phyloP scores from a whole-genome alignment of 1,140 invertebrate genomes.

The Monomorium pharaonis region DNA sequence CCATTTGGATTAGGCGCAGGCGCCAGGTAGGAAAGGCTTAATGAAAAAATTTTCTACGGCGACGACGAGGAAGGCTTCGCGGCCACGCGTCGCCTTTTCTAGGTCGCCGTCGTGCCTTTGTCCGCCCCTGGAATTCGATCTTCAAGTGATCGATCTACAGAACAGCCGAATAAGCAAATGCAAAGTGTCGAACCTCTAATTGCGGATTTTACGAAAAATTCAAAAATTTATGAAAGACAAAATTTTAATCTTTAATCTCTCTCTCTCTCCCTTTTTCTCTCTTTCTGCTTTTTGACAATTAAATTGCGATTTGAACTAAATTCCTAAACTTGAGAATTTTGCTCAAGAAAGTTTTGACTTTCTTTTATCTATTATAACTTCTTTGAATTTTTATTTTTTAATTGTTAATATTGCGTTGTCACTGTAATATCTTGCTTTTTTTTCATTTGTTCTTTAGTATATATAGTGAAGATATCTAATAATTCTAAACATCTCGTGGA shows the following conservation, averaged over 20 bases:
- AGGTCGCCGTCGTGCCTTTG: constrained; percentile 48
- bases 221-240: background rate
- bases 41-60: constrained; percentile 80
- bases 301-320: background rate
- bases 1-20: constrained; percentile 66
- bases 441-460: background rate
- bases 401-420: background rate
- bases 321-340: background rate
- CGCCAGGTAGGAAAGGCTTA: constrained; percentile 78
- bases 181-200: background rate
- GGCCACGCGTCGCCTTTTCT: constrained; percentile 55
- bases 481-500: background rate
- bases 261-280: background rate
- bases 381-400: background rate
- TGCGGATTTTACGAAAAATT: background rate
- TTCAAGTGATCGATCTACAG: constrained; percentile 61
- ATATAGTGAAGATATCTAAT: background rate
- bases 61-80: constrained; percentile 2
- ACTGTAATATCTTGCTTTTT: background rate
- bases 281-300: background rate
- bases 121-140: constrained; percentile 62
- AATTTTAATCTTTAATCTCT: background rate
- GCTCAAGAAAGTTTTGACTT: background rate
- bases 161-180: background rate
- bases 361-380: background rate